Base-by-base conservation (phyloP, 2,888 invertebrate genomes). In the Dicranocentrus wangi region DNA sequence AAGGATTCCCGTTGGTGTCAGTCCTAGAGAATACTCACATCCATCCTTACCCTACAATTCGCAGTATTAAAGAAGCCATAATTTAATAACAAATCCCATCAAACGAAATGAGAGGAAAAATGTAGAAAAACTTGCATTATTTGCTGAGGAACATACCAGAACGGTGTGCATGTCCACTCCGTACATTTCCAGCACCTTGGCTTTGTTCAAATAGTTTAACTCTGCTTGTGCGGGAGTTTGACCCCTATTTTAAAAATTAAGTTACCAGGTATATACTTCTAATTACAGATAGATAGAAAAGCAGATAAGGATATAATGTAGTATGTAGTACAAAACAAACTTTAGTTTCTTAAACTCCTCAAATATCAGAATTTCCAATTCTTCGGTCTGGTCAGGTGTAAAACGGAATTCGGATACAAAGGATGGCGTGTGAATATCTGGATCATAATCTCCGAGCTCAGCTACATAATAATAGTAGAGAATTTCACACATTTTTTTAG, bases 121-220 rank as follows among this genome's bases (percentile, higher is more conserved):
- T 39, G n/a, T n/a, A n/a, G n/a, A n/a, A n/a, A n/a, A n/a, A n/a
- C n/a, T n/a, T n/a, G n/a, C n/a, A n/a, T n/a, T n/a, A n/a, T n/a
- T n/a, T n/a, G n/a, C n/a, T n/a, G n/a, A n/a, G n/a, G n/a, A n/a
- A 63, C 85, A 77, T 89, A 93, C 93, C 88, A 97, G 90, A 58
- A 99, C 99, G 85, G 93, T 96, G 89, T 99, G 98, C 95, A 98
- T 98, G 88, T 99, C 99, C 71, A 99, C 98, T 77, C 99, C 99
- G 90, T 98, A 99, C 95, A 97, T 96, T 89, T 99, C 98, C 87
- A 99, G 90, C 95, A 96, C 97, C 90, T 98, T 99, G 10, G 94
- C 96, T 90, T 98, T 98, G 89, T 97, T 96, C 72, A 99, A 90
- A 89, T 95, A 99, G 87, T 94, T 94, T 65, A 95, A 93, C 90